Base-by-base conservation (phyloP, 2,888 invertebrate genomes). In the Sarcophaga caerulescens region DNA sequence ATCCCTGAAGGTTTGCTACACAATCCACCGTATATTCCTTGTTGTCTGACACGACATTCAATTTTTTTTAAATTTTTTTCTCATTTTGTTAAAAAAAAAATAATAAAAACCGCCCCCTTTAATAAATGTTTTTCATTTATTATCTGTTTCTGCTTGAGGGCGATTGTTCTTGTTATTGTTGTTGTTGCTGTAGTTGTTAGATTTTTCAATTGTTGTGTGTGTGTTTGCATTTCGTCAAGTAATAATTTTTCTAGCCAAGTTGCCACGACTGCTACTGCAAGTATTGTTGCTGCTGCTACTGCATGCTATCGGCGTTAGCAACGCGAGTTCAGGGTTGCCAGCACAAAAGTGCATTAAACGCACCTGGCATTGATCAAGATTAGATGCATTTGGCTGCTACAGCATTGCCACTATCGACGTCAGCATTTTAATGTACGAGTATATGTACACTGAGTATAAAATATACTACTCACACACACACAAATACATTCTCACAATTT, bases 351-450 rank as follows among this genome's bases (percentile, higher is more conserved):
- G 89, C 89, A 88, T 89, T 89, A 88, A 89, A 89, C 89, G 89
- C 89, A 89, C 89, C 89, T 89, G 89, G 89, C 89, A 89, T 89
- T 89, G 89, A 89, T 88, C 88, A 89, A 89, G 89, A 88, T 89
- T 89, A 89, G 85, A 88, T 86, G 84, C 84, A 81, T 86, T 81
- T 84, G 74, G 63, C 69, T 63, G 73, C 74, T 47, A 23, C 63
- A 45, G 66, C 25, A 80, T 52, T 52, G 52, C 52, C 10, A 52
- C 12, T 52, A 52, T 52, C 12, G 12, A 52, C 52, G 52, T 52
- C 52, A 52, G 52, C 52, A 52, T 35, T 35, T 35, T 35, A 35
- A 52, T 52, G 52, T 4, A n/a, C n/a, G n/a, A n/a, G n/a, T n/a
- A n/a, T n/a, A 52, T 14, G 14, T 14, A 47, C 52, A 35, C 35